These are phyloP conservation scores for rabbit (Oryctolagus cuniculus) DNA, from an alignment of 2,113 vertebrate genomes.

Conservation along the genomic window DNA sequence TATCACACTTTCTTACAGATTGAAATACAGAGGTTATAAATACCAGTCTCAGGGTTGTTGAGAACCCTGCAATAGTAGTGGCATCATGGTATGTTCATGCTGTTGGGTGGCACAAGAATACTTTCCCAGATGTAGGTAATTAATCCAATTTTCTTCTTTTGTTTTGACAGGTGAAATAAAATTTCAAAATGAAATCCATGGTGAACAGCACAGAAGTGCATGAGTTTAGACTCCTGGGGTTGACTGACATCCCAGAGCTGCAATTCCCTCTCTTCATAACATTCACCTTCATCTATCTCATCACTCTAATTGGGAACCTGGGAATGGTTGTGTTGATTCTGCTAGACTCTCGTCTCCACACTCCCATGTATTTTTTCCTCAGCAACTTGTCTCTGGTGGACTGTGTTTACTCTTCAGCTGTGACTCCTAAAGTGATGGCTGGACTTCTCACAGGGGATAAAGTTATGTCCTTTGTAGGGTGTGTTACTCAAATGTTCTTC, in stretches of 20 bases:
- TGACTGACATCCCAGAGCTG: not conserved
- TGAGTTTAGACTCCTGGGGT: constrained; percentile 60
- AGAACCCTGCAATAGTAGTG: not conserved
- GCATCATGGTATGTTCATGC: not conserved
- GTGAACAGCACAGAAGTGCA: constrained; percentile 20
- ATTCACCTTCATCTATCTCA: constrained; percentile 16
- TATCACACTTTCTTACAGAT: accelerated
- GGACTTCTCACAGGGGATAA: constrained; percentile 35
- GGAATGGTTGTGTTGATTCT: constrained; percentile 46
- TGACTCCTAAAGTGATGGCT: constrained; percentile 66
- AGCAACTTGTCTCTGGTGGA: constrained; percentile 54
- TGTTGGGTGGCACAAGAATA: not conserved
- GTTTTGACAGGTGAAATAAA: constrained; percentile 8
- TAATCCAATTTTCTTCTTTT: not conserved
- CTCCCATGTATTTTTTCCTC: constrained; percentile 69
- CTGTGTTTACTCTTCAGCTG: constrained; percentile 39
- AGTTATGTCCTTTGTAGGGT: constrained; percentile 45
- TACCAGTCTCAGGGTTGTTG: not conserved
- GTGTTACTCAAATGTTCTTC: constrained; percentile 73
- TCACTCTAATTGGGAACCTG: constrained; percentile 51
- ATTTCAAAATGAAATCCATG: not conserved
- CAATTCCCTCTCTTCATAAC: not conserved
- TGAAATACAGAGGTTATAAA: not conserved
- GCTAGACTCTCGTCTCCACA: constrained; percentile 31
- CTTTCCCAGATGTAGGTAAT: not conserved